Evolutionary conservation across 2,113 vertebrate species (phyloP), one percentile per base, ranked within the genome.

Genomic region (Toxotes jaculatrix): DNA sequence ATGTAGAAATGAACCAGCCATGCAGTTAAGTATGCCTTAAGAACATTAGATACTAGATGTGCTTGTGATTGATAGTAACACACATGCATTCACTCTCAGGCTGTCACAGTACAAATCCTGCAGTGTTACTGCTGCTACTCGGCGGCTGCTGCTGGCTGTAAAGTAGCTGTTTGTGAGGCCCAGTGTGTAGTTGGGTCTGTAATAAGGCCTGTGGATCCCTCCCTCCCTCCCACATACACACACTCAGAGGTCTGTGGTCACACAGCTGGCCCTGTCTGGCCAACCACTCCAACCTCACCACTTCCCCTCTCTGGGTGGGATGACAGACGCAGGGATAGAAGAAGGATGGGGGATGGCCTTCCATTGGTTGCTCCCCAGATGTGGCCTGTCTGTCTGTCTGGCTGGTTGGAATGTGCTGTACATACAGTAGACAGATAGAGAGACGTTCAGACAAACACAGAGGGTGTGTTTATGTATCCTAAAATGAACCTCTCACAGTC

Each of bases 251-350:
- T 89, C 85, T 94, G 94, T 89, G 94, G 92, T 92, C 85, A 87
- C 88, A 92, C 91, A 94, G 91, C 91, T 92, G 92, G 91, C 91
- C 87, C 87, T 67, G 72, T 84, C 91, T 93, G 92, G 92, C 93
- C 84, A 89, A 89, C 90, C 90, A 72, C 91, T 90, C 88, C 85
- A 86, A 94, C 95, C 94, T 94, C 93, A 93, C 88, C 91, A 94
- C 93, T 94, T 94, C 93, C 92, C 92, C 92, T 93, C 89, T 61
- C 90, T 95, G 94, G 93, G 93, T 94, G 93, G 94, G 93, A 94
- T 95, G 90, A 90, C 87, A 89, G 88, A 77, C 42, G 47, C 57
- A 83, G 81, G 74, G 71, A 75, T 53, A 80, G 78, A 57, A 75
- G 87, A 70, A 65, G 71, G 61, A 80, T 76, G 81, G 73, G 81